These are phyloP conservation scores for Camponotus vicinus DNA, from an alignment of 1,140 invertebrate genomes.

Conservation along the genomic window DNA sequence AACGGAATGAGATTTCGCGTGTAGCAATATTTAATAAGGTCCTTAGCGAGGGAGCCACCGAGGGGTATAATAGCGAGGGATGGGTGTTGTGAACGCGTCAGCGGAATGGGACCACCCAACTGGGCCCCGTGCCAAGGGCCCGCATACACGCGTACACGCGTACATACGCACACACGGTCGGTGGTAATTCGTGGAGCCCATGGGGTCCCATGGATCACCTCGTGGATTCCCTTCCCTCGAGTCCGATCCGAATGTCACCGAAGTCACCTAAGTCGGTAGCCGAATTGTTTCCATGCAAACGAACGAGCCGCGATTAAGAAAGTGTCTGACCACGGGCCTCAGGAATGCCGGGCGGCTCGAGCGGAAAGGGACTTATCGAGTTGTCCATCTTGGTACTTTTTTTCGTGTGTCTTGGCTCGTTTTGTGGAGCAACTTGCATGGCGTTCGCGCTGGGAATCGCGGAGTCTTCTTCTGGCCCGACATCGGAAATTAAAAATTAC, in stretches of 20 bases:
- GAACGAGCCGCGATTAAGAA: constrained; percentile 75
- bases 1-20: constrained; percentile 79
- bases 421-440: constrained; percentile 44
- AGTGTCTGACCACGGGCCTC: constrained; percentile 67
- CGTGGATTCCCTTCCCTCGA: background rate
- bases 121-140: constrained; percentile 80
- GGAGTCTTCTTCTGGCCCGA: background rate
- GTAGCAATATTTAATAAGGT: constrained; percentile 85
- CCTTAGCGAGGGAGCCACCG: constrained; percentile 81
- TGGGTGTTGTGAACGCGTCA: constrained; percentile 84
- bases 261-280: constrained; percentile 77
- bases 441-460: constrained; percentile 18
- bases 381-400: constrained; percentile 70
- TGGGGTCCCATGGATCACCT: constrained; percentile 79
- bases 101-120: constrained; percentile 85
- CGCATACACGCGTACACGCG: constrained; percentile 59
- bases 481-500: constrained; percentile 28
- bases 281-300: constrained; percentile 77
- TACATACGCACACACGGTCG: constrained; percentile 51
- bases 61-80: constrained; percentile 81
- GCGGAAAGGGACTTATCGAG: constrained; percentile 71
- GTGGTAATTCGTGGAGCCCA: constrained; percentile 75
- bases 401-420: constrained; percentile 51
- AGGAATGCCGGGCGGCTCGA: constrained; percentile 68
- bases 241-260: constrained; percentile 68